Evolutionary conservation across 1,140 invertebrate genomes (phyloP).

Genomic region (Drosophila tani): DNA sequence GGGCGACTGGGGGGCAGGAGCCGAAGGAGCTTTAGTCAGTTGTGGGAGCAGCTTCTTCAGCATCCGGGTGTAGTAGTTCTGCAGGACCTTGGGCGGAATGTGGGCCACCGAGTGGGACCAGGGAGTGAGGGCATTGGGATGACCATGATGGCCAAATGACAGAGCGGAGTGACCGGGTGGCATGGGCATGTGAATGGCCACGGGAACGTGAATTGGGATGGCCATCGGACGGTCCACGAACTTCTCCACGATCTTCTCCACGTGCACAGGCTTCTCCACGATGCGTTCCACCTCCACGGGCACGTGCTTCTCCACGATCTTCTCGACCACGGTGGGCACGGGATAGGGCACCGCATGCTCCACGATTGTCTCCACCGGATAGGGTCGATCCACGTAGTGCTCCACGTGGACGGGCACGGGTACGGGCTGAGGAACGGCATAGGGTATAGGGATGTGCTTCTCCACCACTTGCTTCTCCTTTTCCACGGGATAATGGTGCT

Average conservation of each 20-base stretch:
- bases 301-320: slow-evolving; percentile 77
- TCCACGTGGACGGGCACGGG: slow-evolving; percentile 86
- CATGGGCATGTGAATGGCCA: slow-evolving; percentile 84
- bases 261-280: slow-evolving; percentile 86
- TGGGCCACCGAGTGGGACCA: slow-evolving; percentile 60
- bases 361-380: slow-evolving; percentile 84
- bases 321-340: slow-evolving; percentile 84
- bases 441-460: slow-evolving; percentile 86
- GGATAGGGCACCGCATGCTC: slow-evolving; percentile 85
- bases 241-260: slow-evolving; percentile 86
- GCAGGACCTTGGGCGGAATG: slow-evolving; percentile 72
- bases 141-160: slow-evolving; percentile 17
- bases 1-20: not conserved
- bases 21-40: slow-evolving; percentile 16
- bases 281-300: slow-evolving; percentile 86
- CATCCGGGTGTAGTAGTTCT: slow-evolving; percentile 79
- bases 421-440: slow-evolving; percentile 86
- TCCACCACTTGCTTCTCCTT: slow-evolving; percentile 85
- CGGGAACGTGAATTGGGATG: slow-evolving; percentile 83
- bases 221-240: slow-evolving; percentile 86
- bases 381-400: slow-evolving; percentile 84
- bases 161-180: slow-evolving; percentile 47
- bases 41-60: slow-evolving; percentile 76
- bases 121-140: slow-evolving; percentile 57
- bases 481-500: slow-evolving; percentile 75